phyloP scores from a whole-genome alignment of 2,888 invertebrate species.

The Stenotaenia linearis region DNA sequence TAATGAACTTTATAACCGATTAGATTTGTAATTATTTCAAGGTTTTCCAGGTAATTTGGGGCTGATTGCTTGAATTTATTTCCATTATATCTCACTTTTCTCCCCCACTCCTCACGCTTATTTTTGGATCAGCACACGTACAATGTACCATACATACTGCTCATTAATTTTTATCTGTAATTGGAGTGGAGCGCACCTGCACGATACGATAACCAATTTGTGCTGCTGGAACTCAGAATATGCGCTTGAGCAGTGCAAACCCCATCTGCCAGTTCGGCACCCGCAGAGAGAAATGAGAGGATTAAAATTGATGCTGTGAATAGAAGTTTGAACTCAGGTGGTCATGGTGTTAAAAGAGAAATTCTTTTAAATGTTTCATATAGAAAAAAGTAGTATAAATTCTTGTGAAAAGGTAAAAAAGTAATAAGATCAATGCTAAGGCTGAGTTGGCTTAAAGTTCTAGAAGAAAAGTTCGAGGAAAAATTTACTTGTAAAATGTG shows the following conservation, averaged over 20 bases:
- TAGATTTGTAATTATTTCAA: neutral
- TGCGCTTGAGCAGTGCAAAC: neutral
- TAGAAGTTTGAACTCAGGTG: neutral
- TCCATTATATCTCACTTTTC: neutral
- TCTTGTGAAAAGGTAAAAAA: too few species aligned
- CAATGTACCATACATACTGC: neutral
- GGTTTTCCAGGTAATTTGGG: neutral
- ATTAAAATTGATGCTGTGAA: conserved; percentile 15
- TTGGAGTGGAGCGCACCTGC: conserved; percentile 7
- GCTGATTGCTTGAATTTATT: neutral
- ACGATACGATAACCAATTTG: conserved; percentile 21
- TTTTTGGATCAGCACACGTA: neutral
- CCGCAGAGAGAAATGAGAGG: neutral
- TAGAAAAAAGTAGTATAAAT: neutral
- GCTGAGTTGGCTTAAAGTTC: too few species aligned
- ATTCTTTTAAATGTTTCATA: neutral
- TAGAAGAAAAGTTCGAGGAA: too few species aligned
- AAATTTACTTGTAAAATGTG: too few species aligned
- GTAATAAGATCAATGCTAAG: too few species aligned
- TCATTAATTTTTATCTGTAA: conserved; percentile 16
- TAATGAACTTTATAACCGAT: neutral
- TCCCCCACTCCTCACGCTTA: neutral
- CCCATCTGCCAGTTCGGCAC: conserved; percentile 23
- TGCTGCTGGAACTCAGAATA: neutral
- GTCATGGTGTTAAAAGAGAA: neutral